These are phyloP conservation scores for Folsomia manolachei DNA, from an alignment of 2,888 invertebrate species.

Conservation along the genomic window DNA sequence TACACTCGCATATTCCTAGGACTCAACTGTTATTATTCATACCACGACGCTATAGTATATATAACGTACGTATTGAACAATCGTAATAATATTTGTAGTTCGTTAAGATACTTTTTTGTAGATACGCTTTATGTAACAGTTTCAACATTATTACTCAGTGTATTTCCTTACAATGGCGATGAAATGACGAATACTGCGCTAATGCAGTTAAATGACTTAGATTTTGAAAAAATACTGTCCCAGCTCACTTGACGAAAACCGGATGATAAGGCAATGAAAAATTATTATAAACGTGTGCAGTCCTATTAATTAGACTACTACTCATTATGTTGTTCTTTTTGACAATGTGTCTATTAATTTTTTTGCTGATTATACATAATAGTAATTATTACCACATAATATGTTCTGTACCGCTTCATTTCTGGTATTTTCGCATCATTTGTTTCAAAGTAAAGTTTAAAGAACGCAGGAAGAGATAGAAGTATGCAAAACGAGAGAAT, in stretches of 20 bases:
- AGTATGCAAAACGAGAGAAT: background rate
- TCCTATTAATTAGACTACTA: background rate
- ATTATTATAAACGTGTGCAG: background rate
- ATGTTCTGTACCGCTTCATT: background rate
- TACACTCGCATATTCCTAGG: too few species aligned
- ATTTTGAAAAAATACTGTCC: too few species aligned
- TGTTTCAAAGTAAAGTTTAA: background rate
- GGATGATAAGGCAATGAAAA: background rate
- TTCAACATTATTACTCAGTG: background rate
- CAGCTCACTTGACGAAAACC: background rate
- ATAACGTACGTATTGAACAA: background rate
- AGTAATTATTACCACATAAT: background rate
- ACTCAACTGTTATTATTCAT: background rate
- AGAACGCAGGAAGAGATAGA: background rate
- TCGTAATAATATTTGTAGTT: background rate
- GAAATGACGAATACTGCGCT: too few species aligned
- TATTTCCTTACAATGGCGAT: background rate
- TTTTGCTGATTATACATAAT: too few species aligned
- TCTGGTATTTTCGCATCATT: background rate
- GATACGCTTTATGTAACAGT: background rate
- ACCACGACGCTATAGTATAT: background rate
- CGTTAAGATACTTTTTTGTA: background rate
- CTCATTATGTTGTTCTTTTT: background rate
- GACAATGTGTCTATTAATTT: background rate
- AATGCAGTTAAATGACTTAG: too few species aligned